These are phyloP conservation scores for Odontomachus brunneus DNA, from an alignment of 1,140 invertebrate genomes.

Conservation along the genomic window DNA sequence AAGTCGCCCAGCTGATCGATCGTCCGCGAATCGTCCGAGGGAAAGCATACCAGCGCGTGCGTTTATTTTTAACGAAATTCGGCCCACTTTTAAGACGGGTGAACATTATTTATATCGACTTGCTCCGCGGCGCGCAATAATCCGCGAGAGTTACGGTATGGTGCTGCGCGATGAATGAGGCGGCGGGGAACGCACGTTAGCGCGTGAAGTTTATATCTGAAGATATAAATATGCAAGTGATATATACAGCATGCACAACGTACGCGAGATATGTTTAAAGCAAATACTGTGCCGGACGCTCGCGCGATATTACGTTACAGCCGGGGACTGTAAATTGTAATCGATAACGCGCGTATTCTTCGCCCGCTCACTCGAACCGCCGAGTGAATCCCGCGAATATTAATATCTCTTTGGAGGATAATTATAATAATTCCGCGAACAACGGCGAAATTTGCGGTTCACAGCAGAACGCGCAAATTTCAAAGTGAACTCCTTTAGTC, in stretches of 20 bases:
- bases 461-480: too few relatives aligned
- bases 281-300: not conserved
- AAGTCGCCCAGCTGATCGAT: conserved; percentile 36
- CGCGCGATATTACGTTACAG: not conserved
- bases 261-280: too few relatives aligned
- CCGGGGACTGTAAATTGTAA: too few relatives aligned
- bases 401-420: too few relatives aligned
- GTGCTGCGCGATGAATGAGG: not conserved
- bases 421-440: too few relatives aligned
- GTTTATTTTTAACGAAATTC: conserved; percentile 22
- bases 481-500: too few relatives aligned
- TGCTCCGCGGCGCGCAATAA: conserved; percentile 12
- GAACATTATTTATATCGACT: not conserved
- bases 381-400: too few relatives aligned
- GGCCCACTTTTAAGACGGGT: not conserved
- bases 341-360: too few relatives aligned
- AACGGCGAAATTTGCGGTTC: too few relatives aligned
- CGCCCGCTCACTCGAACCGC: too few relatives aligned
- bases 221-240: conserved; percentile 1
- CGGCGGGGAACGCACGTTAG: not conserved
- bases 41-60: not conserved
- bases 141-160: not conserved
- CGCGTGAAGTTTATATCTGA: not conserved
- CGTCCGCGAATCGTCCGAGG: not conserved
- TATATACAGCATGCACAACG: not conserved